Evolutionary conservation across 2,113 vertebrate genomes (phyloP).

Genomic region (Pygoscelis antarcticus): DNA sequence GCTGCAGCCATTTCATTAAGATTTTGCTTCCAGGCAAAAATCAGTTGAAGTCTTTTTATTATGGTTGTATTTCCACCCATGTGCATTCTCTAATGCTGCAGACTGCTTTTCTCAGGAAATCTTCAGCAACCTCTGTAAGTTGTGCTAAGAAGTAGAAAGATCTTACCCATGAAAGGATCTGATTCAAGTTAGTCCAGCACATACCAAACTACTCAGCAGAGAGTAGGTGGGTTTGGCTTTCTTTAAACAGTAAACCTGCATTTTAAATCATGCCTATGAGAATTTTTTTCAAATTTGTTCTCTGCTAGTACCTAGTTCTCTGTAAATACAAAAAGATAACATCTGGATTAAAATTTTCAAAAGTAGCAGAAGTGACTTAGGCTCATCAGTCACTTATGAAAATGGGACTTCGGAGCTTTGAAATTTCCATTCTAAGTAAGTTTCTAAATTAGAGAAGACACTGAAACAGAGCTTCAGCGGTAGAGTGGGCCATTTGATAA

Average conservation of each 20-base stretch:
- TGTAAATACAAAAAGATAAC: background rate
- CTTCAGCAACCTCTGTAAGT: background rate
- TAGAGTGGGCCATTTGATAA: background rate
- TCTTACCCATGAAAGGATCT: background rate
- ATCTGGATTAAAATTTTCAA: background rate
- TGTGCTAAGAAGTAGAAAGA: background rate
- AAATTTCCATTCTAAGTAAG: background rate
- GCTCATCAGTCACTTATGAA: background rate
- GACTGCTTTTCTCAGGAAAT: background rate
- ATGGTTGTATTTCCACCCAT: background rate
- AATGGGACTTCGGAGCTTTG: background rate
- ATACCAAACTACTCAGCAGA: background rate
- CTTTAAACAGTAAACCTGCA: background rate
- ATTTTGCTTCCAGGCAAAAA: background rate
- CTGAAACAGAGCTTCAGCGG: background rate
- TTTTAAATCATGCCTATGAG: background rate
- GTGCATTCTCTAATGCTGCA: background rate
- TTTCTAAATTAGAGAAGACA: conserved; percentile 20
- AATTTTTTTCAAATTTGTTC: background rate
- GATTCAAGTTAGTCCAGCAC: background rate
- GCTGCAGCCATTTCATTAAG: background rate
- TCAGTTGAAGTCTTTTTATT: background rate
- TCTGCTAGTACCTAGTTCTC: background rate
- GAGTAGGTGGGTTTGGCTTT: background rate
- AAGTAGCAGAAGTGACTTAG: background rate